A percentile compares a stretch with the other conserved stretches of the same genome.
These are phyloP conservation scores for Altica lythri DNA, from an alignment of 2,888 invertebrate species.

Conservation along the genomic window DNA sequence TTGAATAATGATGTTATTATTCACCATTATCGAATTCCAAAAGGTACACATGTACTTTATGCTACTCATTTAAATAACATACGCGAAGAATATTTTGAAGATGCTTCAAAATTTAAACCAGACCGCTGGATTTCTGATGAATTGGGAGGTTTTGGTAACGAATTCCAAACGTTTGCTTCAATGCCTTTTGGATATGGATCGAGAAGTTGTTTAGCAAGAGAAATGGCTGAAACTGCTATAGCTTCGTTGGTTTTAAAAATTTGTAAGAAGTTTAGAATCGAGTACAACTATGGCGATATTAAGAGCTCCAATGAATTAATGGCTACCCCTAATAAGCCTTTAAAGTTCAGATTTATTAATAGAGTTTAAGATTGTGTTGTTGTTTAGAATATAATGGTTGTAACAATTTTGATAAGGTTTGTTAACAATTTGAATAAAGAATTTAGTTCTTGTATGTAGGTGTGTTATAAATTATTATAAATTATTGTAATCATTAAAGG, in stretches of 20 bases:
- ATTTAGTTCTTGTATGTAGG: too few species aligned
- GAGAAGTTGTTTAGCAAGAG: conserved; percentile 66
- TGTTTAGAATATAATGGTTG: too few species aligned
- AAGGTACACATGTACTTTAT: conserved; percentile 67
- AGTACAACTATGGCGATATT: conserved; percentile 71
- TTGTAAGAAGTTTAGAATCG: conserved; percentile 65
- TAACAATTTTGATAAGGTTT: too few species aligned
- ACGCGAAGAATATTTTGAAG: conserved; percentile 69
- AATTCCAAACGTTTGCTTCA: conserved; percentile 61
- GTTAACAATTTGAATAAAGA: too few species aligned
- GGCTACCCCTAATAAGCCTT: conserved; percentile 64
- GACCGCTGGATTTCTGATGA: conserved; percentile 64
- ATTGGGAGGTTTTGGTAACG: conserved; percentile 35
- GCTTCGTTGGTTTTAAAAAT: conserved; percentile 63
- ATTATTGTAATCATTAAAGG: too few species aligned
- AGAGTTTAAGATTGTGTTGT: conserved; percentile 48
- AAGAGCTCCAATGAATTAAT: conserved; percentile 63
- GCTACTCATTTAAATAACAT: conserved; percentile 66
- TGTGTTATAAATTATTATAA: too few species aligned
- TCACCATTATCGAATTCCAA: conserved; percentile 63
- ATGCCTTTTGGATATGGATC: conserved; percentile 69
- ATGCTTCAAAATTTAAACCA: conserved; percentile 65
- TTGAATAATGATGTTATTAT: conserved; percentile 64
- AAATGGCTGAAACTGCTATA: conserved; percentile 66
- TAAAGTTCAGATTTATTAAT: conserved; percentile 69